A percentile compares a stretch with the other conserved stretches of the same genome.
phyloP scores from a whole-genome alignment of 2,113 vertebrate species.

The Scortum barcoo region DNA sequence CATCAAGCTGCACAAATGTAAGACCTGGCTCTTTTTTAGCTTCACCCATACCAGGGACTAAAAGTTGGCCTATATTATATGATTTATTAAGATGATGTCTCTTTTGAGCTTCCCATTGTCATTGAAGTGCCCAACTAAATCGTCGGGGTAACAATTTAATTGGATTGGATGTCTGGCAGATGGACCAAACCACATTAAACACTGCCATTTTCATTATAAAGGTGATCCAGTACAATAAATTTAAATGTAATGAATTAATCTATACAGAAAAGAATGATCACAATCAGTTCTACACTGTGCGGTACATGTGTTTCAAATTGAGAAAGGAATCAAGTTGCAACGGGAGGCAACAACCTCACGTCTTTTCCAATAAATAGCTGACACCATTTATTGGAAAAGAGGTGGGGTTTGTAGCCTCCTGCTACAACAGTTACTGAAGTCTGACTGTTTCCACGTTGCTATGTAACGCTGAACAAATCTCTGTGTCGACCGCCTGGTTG shows the following conservation, averaged over 20 bases:
- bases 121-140: not conserved
- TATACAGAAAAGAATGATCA: not conserved
- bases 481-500: not conserved
- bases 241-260: not conserved
- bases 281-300: not conserved
- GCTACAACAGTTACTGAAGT: too few relatives aligned
- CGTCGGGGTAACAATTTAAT: not conserved
- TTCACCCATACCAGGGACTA: not conserved
- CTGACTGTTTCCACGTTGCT: not conserved
- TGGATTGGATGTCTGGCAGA: not conserved
- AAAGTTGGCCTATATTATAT: not conserved
- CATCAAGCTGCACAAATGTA: not conserved
- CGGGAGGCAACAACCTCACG: too few relatives aligned
- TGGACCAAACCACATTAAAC: not conserved
- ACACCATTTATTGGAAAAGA: not conserved
- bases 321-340: not conserved
- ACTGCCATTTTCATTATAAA: not conserved
- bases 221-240: not conserved
- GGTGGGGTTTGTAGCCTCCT: not conserved
- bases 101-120: not conserved
- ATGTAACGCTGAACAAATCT: not conserved
- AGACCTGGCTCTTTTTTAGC: not conserved
- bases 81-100: not conserved
- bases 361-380: too few relatives aligned
- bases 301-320: not conserved